phyloP scores from a whole-genome alignment of 2,888 invertebrate species.

The Nipponacmea schrenckii region DNA sequence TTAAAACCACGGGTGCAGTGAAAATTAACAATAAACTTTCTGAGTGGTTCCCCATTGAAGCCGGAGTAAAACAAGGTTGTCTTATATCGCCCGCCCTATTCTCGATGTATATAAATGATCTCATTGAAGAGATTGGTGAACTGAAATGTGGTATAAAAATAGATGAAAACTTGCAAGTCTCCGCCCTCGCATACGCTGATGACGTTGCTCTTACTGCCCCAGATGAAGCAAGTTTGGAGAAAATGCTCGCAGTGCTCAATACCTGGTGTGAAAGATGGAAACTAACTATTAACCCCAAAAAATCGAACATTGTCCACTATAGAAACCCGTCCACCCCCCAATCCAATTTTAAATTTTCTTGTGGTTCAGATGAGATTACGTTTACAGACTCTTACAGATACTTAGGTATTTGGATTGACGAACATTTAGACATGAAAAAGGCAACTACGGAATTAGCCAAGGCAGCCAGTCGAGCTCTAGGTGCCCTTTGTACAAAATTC shows the following conservation, averaged over 20 bases:
- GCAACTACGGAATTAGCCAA: neutral
- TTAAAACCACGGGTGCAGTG: neutral
- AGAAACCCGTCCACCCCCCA: neutral
- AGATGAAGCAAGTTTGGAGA: neutral
- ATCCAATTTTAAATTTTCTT: neutral
- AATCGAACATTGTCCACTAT: neutral
- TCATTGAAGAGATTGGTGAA: neutral
- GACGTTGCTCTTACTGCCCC: neutral
- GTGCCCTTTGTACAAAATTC: no score
- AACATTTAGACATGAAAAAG: neutral
- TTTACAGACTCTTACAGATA: neutral
- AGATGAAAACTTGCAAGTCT: neutral
- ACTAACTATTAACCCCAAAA: neutral
- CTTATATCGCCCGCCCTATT: neutral
- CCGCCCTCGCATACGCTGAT: neutral
- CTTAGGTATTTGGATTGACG: neutral
- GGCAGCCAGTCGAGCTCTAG: neutral
- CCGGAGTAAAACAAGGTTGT: constrained; percentile 3
- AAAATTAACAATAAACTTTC: neutral
- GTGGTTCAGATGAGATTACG: neutral
- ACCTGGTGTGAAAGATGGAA: constrained; percentile 6
- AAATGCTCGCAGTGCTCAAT: neutral
- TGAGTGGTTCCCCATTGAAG: neutral
- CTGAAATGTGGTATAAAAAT: neutral
- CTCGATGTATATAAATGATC: neutral